Evolutionary conservation across 2,797 vertebrate genomes (phyloP).

Genomic region (Molothrus aeneus): DNA sequence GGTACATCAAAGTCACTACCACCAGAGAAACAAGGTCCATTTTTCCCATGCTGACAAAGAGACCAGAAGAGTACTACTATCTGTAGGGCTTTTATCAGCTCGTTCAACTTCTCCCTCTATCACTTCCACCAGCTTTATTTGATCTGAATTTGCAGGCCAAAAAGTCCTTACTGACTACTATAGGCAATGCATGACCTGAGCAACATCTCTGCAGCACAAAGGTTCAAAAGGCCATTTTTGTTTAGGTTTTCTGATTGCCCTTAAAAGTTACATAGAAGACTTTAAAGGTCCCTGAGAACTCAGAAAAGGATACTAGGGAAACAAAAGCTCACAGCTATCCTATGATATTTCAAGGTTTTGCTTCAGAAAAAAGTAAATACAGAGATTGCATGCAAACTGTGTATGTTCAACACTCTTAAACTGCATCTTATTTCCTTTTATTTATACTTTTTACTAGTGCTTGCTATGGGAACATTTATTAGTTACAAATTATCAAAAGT

Average conservation of each 20-base stretch:
- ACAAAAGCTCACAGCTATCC: not conserved
- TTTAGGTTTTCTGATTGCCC: not conserved
- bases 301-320: not conserved
- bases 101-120: not conserved
- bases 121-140: constrained; percentile 28
- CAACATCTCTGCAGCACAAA: not conserved
- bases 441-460: not conserved
- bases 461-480: not conserved
- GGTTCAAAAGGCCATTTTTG: not conserved
- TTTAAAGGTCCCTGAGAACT: not conserved
- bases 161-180: not conserved
- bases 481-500: not conserved
- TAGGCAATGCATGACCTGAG: not conserved
- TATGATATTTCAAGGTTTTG: not conserved
- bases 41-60: not conserved
- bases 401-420: not conserved
- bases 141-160: not conserved
- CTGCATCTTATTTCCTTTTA: not conserved
- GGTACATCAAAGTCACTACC: not conserved
- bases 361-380: not conserved
- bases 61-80: not conserved
- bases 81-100: not conserved
- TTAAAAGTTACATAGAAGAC: not conserved
- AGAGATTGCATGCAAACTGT: not conserved
- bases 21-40: not conserved